A percentile compares a stretch with the other conserved stretches of the same genome.
These are phyloP conservation scores for Bufotes viridis DNA, from an alignment of 2,797 vertebrate genomes.

Conservation along the genomic window DNA sequence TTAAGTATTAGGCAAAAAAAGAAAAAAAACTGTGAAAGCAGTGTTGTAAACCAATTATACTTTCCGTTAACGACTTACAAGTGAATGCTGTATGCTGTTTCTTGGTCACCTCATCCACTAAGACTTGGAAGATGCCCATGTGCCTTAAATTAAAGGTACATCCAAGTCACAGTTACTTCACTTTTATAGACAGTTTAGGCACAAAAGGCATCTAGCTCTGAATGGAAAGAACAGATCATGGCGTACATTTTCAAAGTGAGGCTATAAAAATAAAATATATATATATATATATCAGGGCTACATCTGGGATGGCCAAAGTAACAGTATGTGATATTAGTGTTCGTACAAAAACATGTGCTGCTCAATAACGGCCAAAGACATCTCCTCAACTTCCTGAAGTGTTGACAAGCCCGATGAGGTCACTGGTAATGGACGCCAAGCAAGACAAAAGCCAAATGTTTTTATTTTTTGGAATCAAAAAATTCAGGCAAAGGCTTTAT, in stretches of 20 bases:
- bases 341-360: neutral
- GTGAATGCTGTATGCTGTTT: neutral
- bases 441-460: neutral
- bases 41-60: neutral
- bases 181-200: neutral
- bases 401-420: conserved; percentile 21
- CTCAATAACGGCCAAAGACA: neutral
- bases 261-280: neutral
- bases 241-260: neutral
- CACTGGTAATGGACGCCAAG: neutral
- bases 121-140: neutral
- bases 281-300: neutral
- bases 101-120: neutral
- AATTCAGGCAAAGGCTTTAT: neutral
- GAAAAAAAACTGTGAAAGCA: neutral
- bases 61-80: neutral
- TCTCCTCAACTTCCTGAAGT: neutral
- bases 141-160: neutral
- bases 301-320: conserved; percentile 13
- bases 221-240: neutral
- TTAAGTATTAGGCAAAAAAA: neutral
- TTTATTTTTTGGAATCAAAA: neutral
- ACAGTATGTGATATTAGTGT: neutral
- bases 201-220: neutral
- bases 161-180: neutral